Evolutionary conservation across 2,113 vertebrate genomes (phyloP), one percentile per base, ranked within the genome.

Genomic region (Etheostoma spectabile): DNA sequence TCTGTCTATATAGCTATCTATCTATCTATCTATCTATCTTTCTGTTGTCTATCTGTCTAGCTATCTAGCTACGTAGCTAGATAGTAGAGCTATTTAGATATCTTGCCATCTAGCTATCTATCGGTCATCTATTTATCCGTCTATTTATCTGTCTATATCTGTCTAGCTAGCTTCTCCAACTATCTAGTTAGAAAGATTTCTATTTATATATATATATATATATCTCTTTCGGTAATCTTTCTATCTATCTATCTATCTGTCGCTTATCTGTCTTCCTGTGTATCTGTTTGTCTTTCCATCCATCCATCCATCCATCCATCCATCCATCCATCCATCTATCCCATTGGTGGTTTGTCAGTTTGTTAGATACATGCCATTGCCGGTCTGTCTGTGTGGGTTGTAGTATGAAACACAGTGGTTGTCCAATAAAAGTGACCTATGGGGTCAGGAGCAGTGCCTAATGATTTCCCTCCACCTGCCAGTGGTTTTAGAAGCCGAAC

Each of bases 391-490:
- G 85, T 68, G 72, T 72, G 73, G 73, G 79, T 82, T 90, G 10
- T 90, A 88, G 91, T 89, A 82, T 33, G 59, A 76, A 91, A 85
- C 83, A 66, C 90, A 79, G 88, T 75, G 60, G 88, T 80, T 89
- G 89, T 89, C 91, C 86, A 90, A 89, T 93, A 90, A 92, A 89
- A 91, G 83, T 92, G 93, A 94, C 94, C 93, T 91, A 78, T 90
- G 84, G 86, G 91, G 90, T 93, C 88, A 88, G 74, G 68, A 84
- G 83, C n/a, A 49, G 56, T 14, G 74, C 80, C 83, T 90, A 91
- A 91, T 92, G 90, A 93, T 91, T 93, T 89, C 82, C 67, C 91
- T 89, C 89, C 71, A 91, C 91, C 91, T 89, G 86, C 77, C 74
- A 49, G 66, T 67, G 80, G 82, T 84, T 91, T 92, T 83, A 59